Percentiles rank a stretch among this genome's conserved stretches.
Conservation (phyloP, 2,888 invertebrate species). For the Corythucha ciliata region DNA sequence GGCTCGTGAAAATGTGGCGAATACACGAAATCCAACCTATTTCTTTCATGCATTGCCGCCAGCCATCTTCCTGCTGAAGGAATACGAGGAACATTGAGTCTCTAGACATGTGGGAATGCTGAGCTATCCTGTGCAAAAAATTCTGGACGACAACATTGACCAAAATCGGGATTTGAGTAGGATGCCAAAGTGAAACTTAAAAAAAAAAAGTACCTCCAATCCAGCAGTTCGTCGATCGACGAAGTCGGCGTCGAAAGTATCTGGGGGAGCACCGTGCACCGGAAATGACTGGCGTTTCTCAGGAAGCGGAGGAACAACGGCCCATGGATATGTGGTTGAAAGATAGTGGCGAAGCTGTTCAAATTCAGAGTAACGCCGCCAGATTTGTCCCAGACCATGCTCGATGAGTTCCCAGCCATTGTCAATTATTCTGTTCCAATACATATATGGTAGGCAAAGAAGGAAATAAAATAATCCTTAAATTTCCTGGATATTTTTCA, state of each 20-base stretch:
- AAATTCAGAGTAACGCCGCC: slow-evolving; percentile 77
- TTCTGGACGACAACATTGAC: slow-evolving; percentile 44
- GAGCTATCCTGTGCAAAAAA: slow-evolving; percentile 63
- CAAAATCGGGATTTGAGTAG: background rate
- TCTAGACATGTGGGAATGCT: slow-evolving; percentile 61
- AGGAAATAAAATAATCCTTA: slow-evolving; percentile 1
- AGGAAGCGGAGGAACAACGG: slow-evolving; percentile 70
- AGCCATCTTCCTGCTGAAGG: slow-evolving; percentile 66
- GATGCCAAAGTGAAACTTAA: background rate
- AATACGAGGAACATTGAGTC: slow-evolving; percentile 70
- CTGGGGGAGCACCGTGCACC: slow-evolving; percentile 65
- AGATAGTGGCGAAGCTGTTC: slow-evolving; percentile 68
- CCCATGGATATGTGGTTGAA: slow-evolving; percentile 66
- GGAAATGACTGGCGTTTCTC: slow-evolving; percentile 67
- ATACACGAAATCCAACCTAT: slow-evolving; percentile 47
- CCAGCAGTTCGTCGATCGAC: slow-evolving; percentile 72
- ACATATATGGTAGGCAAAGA: background rate
- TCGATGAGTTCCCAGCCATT: slow-evolving; percentile 29
- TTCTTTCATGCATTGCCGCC: slow-evolving; percentile 67
- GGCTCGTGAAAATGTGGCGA: background rate
- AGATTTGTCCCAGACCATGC: slow-evolving; percentile 51
- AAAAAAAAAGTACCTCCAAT: slow-evolving; percentile 48
- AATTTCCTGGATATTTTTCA: no score
- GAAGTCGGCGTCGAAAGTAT: slow-evolving; percentile 75
- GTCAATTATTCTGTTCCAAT: slow-evolving; percentile 31